Percentiles rank a stretch among this genome's conserved stretches.
Evolutionary conservation across 2,888 invertebrate species (phyloP).

Genomic region (Podabrus alpinus): DNA sequence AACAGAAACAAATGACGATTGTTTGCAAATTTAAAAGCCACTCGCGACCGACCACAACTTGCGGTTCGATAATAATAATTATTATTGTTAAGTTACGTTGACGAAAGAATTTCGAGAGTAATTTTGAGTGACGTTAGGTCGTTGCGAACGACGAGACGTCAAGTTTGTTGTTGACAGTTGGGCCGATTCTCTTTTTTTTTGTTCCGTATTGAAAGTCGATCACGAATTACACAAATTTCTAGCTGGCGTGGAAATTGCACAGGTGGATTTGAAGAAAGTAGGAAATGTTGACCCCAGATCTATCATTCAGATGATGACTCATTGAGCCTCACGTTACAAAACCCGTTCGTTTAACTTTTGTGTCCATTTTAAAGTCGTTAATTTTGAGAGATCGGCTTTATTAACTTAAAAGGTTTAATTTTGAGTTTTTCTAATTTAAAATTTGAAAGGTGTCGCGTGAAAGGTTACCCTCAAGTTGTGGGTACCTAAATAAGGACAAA

Average conservation of each 20-base stretch:
- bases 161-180: not conserved
- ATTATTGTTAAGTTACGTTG: too few species aligned
- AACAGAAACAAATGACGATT: not conserved
- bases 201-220: not conserved
- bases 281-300: conserved; percentile 49
- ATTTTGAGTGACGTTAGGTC: not conserved
- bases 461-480: conserved; percentile 45
- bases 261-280: conserved; percentile 38
- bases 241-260: conserved; percentile 15
- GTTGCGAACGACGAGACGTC: not conserved
- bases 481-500: conserved; percentile 51
- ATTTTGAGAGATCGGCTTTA: not conserved
- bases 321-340: conserved; percentile 41
- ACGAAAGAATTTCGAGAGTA: not conserved
- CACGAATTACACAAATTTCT: not conserved
- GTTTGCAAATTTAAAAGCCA: not conserved
- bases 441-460: not conserved
- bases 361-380: conserved; percentile 8
- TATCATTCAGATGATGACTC: conserved; percentile 45
- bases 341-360: conserved; percentile 29
- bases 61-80: not conserved
- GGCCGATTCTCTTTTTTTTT: not conserved
- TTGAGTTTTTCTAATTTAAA: not conserved
- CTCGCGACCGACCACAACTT: not conserved
- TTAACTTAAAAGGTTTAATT: not conserved